Evolutionary conservation across 2,113 vertebrate species (phyloP), one percentile per base, ranked within the genome.

Genomic region (Melanostigma gelatinosum): DNA sequence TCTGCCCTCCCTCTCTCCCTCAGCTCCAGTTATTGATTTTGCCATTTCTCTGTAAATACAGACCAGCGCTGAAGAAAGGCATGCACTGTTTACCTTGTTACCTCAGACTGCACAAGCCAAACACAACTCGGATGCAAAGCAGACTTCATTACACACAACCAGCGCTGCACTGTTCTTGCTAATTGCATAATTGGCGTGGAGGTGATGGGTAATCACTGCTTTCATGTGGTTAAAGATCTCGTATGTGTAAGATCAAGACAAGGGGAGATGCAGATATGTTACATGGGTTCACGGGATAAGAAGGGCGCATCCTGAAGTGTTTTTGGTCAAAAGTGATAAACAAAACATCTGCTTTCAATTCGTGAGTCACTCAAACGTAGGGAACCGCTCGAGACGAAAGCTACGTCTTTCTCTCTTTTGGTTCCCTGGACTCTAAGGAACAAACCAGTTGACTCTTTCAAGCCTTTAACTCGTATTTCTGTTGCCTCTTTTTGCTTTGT

Each of bases 191-290:
- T 92, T 84, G 82, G 66, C 67, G 78, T 82, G 86, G 78, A 78
- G 82, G 82, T 79, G 88, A 82, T 86, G 87, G 83, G 27, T 91
- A 91, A 93, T 93, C 86, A 79, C 85, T 73, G 82, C 78, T 89
- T 90, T 89, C 75, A 52, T 84, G 67, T 55, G 79, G 76, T 81
- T 80, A 73, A 70, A 83, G 82, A 70, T 74, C 63, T 54, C n/a
- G 65, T n/a, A 36, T 77, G 87, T 84, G 54, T 48, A 65, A 77
- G 72, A 89, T 89, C 69, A 74, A 29, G 58, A 60, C 11, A 44
- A 68, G 40, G 42, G 69, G 32, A 75, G 75, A 81, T 36, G 36
- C 80, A 79, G 72, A 63, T 12, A 24, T 64, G 57, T 64, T 48
- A 27, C 57, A 46, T 57, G 46, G 34, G 4, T 80, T 79, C 77